Evolutionary conservation across 2,113 vertebrate species (phyloP), one percentile per base, ranked within the genome.

Genomic region (Chaenogobius annularis): DNA sequence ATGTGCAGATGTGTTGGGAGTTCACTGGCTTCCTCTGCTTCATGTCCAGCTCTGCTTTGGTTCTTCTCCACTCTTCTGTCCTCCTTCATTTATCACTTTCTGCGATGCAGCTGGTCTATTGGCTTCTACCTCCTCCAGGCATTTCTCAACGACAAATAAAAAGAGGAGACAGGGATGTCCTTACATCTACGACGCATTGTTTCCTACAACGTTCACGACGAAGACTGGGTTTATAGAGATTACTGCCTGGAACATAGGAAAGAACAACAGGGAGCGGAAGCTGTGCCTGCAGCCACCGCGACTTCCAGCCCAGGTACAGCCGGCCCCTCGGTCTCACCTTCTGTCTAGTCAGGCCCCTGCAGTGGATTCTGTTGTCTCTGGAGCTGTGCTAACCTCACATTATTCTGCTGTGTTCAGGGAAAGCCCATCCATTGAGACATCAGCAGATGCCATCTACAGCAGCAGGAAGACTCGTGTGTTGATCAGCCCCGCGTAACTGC

Each of bases 201-300:
- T 75, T 95, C 93, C 54, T 95, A 94, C 62, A 94, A 93, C 37
- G 7, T 13, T 58, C 65, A 88, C 0, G 93, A 94, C 44, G 93
- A 95, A 71, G 65, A 66, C n/a, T 94, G 92, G 93, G 91, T 95
- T 55, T 69, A 91, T 14, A 13, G 63, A 15, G 69, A 92, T 81
- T 94, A 55, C 9, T 94, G 47, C 93, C 93, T 7, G n/a, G 88
- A 88, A 69, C 84, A n/a, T n/a, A n/a, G 94, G 77, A 93, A 95
- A 71, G 83, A 73, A 10, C 81, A 88, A 13, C 92, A 94, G 46
- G 88, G 90, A 23, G n/a, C 93, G 92, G 93, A 94, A 20, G 20
- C 58, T 94, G 71, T 94, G 94, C 81, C 87, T 94, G 73, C 93
- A 94, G n/a, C 81, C 92, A 94, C 59, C 80, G 93, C 54, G 94